Evolutionary conservation across 1,140 invertebrate species (phyloP).

Genomic region (Ridgeia piscesae): DNA sequence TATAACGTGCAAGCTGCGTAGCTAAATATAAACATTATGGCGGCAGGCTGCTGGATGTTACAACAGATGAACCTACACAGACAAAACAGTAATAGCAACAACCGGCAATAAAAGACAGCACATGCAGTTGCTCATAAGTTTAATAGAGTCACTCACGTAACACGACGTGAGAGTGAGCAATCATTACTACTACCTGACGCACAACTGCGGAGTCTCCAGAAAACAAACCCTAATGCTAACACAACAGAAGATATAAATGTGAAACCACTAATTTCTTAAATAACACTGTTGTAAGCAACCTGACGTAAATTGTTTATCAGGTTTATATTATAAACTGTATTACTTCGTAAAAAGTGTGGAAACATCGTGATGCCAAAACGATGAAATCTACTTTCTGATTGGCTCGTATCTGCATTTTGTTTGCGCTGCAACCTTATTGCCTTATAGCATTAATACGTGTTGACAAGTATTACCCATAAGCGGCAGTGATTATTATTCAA

Average conservation of each 20-base stretch:
- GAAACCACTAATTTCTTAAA: too few relatives aligned
- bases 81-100: neutral
- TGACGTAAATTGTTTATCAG: neutral
- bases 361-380: too few relatives aligned
- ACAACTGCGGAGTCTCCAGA: neutral
- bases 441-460: too few relatives aligned
- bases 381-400: too few relatives aligned
- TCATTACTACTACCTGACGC: neutral
- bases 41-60: neutral
- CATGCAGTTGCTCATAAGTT: neutral
- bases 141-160: neutral
- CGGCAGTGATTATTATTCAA: too few relatives aligned
- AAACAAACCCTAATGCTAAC: neutral
- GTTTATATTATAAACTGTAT: neutral
- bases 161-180: neutral
- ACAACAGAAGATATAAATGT: too few relatives aligned
- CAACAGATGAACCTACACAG: neutral
- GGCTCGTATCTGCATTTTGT: too few relatives aligned
- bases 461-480: too few relatives aligned
- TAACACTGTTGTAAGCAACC: neutral
- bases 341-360: neutral
- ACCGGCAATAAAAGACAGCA: neutral
- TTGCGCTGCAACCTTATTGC: too few relatives aligned
- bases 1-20: neutral
- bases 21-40: neutral